Conservation (phyloP, 2,888 invertebrate species). For the Drosophila helvetica region DNA sequence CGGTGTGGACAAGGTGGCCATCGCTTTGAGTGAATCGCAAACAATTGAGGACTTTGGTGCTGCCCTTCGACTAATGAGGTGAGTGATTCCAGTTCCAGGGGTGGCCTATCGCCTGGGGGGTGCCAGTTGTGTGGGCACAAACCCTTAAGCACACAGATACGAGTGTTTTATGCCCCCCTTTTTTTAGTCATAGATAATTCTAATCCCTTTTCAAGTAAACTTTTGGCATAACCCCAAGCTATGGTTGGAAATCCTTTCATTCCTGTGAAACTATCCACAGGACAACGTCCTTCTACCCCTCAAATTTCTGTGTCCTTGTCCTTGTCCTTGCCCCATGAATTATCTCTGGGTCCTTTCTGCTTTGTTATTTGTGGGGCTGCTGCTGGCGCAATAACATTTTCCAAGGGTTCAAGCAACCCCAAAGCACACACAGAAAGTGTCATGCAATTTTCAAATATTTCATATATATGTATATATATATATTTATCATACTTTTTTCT, state of each 20-base stretch:
- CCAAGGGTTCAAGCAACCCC: constrained; percentile 9
- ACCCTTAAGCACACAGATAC: constrained; percentile 15
- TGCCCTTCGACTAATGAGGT: constrained; percentile 84
- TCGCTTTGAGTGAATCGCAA: constrained; percentile 96
- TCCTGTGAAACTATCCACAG: constrained; percentile 32
- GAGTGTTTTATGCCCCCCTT: constrained; percentile 11
- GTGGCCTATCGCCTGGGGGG: constrained; percentile 12
- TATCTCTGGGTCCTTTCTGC: constrained; percentile 38
- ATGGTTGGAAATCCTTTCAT: constrained; percentile 36
- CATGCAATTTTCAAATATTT: constrained; percentile 49
- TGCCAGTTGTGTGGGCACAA: constrained; percentile 20
- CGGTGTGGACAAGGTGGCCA: constrained; percentile 97
- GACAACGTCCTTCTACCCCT: neutral
- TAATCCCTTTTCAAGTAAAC: constrained; percentile 66
- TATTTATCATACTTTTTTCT: constrained; percentile 22
- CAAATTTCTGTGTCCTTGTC: constrained; percentile 35
- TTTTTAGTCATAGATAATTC: constrained; percentile 39
- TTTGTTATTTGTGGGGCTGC: constrained; percentile 37
- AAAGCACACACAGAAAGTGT: constrained; percentile 24
- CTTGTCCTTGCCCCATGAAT: constrained; percentile 54
- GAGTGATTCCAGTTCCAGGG: constrained; percentile 42
- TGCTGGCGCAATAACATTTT: constrained; percentile 27
- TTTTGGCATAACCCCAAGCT: constrained; percentile 51
- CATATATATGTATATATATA: constrained; percentile 19
- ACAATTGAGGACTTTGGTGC: constrained; percentile 94